phyloP scores from a whole-genome alignment of 2,113 vertebrate genomes.

The Melanerpes aurifrons region DNA sequence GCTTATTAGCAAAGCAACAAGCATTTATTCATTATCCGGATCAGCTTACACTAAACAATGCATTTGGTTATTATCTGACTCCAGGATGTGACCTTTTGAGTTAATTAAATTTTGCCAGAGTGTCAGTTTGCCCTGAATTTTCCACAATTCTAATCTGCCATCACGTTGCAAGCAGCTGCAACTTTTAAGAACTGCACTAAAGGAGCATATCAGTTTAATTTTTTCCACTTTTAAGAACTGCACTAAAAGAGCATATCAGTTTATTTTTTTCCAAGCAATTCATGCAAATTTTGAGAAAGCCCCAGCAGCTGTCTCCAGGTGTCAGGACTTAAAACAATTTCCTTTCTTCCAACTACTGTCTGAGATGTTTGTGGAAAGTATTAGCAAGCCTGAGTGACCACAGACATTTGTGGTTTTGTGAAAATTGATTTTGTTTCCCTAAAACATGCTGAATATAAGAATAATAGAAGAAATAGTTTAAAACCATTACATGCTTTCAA shows the following conservation, averaged over 20 bases:
- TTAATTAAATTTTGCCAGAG: background rate
- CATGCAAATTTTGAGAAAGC: background rate
- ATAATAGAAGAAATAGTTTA: background rate
- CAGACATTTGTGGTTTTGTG: background rate
- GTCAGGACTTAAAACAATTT: background rate
- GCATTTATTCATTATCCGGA: background rate
- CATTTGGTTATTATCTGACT: background rate
- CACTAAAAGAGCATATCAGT: background rate
- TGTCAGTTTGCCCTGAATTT: background rate
- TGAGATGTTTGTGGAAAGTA: background rate
- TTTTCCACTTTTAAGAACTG: background rate
- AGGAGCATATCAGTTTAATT: background rate
- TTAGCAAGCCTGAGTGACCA: background rate
- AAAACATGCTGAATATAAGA: background rate
- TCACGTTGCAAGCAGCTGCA: background rate
- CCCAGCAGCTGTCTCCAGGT: background rate
- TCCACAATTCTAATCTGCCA: background rate
- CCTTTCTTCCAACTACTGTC: background rate
- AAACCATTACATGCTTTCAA: background rate
- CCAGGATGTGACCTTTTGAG: background rate
- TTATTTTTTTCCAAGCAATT: background rate
- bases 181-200: background rate
- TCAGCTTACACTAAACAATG: background rate
- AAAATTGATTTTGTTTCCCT: conserved; percentile 15
- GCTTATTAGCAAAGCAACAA: background rate